phyloP scores from a whole-genome alignment of 2,113 vertebrate genomes.

The Gila orcuttii region DNA sequence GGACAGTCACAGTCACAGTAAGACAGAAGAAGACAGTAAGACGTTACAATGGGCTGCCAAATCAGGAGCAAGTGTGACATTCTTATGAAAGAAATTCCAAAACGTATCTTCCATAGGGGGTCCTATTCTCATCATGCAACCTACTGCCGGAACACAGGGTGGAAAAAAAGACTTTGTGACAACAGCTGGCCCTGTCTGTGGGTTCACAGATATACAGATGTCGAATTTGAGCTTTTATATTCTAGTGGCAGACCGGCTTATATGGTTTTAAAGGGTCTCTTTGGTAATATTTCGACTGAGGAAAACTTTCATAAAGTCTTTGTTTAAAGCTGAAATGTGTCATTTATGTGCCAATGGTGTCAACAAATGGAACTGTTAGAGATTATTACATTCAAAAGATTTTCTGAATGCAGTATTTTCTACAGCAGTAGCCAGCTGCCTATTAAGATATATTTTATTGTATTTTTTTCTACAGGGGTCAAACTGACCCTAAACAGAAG shows the following conservation, averaged over 20 bases:
- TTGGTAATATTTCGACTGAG: conserved; percentile 3
- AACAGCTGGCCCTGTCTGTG: conserved; percentile 36
- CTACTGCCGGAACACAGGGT: neutral
- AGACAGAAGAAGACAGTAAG: conserved; percentile 27
- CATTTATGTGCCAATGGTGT: neutral
- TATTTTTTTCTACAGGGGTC: neutral
- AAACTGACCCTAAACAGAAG: neutral
- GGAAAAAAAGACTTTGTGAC: conserved; percentile 19
- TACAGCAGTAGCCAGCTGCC: neutral
- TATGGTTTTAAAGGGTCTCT: conserved; percentile 16
- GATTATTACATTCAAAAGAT: neutral
- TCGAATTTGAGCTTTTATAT: conserved; percentile 35
- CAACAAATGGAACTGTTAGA: neutral
- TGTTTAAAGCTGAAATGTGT: neutral
- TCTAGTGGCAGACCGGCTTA: conserved; percentile 23
- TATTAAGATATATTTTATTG: neutral
- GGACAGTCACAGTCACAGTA: conserved; percentile 12
- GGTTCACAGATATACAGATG: conserved; percentile 30
- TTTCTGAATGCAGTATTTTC: neutral
- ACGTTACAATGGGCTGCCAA: conserved; percentile 29
- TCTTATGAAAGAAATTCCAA: conserved; percentile 36
- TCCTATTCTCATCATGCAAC: conserved; percentile 45
- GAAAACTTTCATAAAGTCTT: conserved; percentile 17
- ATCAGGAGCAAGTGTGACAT: conserved; percentile 31
- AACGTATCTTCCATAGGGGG: conserved; percentile 33